Evolutionary conservation across 2,888 invertebrate species (phyloP).

Genomic region (Lottia scabra): DNA sequence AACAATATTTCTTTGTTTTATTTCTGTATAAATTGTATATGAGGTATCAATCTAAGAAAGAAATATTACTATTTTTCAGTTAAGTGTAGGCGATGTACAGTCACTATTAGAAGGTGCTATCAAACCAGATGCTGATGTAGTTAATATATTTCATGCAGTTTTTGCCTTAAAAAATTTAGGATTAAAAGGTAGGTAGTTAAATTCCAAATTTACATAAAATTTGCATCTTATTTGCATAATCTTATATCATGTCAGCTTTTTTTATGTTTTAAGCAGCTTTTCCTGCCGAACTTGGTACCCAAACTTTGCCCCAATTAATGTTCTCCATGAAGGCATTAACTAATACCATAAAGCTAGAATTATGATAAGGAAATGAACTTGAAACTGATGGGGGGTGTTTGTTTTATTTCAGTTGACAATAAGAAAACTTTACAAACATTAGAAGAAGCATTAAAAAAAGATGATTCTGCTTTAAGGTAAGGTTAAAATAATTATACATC

Average conservation of each 20-base stretch:
- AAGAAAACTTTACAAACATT: constrained; percentile 80
- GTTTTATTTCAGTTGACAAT: constrained; percentile 62
- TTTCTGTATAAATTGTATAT: too few relatives aligned
- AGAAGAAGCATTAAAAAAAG: constrained; percentile 83
- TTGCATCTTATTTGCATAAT: too few relatives aligned
- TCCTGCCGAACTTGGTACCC: too few relatives aligned
- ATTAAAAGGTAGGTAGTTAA: constrained; percentile 68
- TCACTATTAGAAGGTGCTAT: constrained; percentile 75
- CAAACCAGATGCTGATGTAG: constrained; percentile 77
- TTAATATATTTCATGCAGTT: constrained; percentile 78
- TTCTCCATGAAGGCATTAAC: too few relatives aligned
- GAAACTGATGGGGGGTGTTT: not conserved
- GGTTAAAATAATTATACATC: too few relatives aligned
- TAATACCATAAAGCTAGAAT: too few relatives aligned
- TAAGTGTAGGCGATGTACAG: constrained; percentile 51
- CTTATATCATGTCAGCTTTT: too few relatives aligned
- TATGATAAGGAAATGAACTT: too few relatives aligned
- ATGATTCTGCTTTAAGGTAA: constrained; percentile 70
- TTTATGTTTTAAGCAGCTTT: too few relatives aligned
- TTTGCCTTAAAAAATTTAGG: constrained; percentile 79
- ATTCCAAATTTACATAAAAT: too few relatives aligned
- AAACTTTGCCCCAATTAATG: too few relatives aligned
- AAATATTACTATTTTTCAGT: constrained; percentile 33
- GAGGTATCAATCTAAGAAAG: not conserved
- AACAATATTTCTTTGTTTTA: too few relatives aligned